These are phyloP conservation scores for Tyria jacobaeae DNA, from an alignment of 2,888 invertebrate species.

Conservation along the genomic window DNA sequence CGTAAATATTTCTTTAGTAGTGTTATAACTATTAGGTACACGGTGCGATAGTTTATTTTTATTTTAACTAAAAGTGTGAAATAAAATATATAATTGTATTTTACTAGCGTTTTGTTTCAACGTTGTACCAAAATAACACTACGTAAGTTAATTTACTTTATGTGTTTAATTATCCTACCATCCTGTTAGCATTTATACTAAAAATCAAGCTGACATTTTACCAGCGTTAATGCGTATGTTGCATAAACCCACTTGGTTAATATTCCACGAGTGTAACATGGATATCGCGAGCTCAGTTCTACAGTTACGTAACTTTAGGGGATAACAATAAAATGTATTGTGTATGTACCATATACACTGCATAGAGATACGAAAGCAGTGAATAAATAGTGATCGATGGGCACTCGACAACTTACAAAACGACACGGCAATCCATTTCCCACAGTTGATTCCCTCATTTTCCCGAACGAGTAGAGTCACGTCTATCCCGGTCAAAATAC, in stretches of 20 bases:
- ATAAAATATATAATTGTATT: background rate
- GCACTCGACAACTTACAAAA: slow-evolving; percentile 15
- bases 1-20: background rate
- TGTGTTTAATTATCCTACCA: background rate
- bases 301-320: background rate
- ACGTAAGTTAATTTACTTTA: background rate
- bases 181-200: slow-evolving; percentile 6
- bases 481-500: background rate
- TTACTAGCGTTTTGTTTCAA: background rate
- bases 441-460: slow-evolving; percentile 28
- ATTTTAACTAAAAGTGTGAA: no score
- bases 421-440: slow-evolving; percentile 26
- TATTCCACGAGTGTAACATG: slow-evolving; percentile 10
- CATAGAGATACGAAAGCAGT: background rate
- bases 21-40: background rate
- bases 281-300: slow-evolving; percentile 5
- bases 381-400: slow-evolving; percentile 16
- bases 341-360: background rate
- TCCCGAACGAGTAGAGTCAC: slow-evolving; percentile 10
- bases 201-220: slow-evolving; percentile 6
- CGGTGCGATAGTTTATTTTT: background rate
- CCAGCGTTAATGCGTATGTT: slow-evolving; percentile 13
- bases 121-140: background rate
- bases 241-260: slow-evolving; percentile 14
- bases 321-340: background rate